Base-by-base conservation (phyloP, 1,140 invertebrate species). In the Epicauta chinensis region DNA sequence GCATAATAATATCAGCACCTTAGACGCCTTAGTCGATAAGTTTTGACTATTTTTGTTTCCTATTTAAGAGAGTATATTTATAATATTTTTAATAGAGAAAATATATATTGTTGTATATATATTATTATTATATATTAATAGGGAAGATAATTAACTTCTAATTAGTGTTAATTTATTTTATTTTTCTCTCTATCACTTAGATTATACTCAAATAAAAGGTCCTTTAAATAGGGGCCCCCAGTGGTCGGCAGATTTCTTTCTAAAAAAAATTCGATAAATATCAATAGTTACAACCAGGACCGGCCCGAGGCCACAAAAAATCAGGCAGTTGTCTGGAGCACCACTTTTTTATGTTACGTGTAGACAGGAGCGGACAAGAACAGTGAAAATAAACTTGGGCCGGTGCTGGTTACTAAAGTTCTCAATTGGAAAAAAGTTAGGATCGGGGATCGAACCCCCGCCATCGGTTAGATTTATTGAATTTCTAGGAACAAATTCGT, bases 1-100 rank as follows among this genome's bases (percentile, higher is more conserved):
- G 31, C 13, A 40, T 16, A 40, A 29, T 53, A 50, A n/a, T 62
- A 65, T 65, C 63, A 65, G 63, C 63, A 63, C 59, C 57, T 13
- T 64, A 62, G 59, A 59, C 62, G 57, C 58, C 58, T 61, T 61
- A 64, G 62, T 58, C 45, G 23, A 54, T 64, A 64, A 61, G 59
- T 60, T 64, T 54, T 56, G 41, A 65, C 55, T 64, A 66, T 47
- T 62, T 54, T 66, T 63, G 64, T 68, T 69, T 69, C 63, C 65
- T 67, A 68, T 57, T 63, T 67, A 62, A 70, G 63, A 70, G 66
- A 70, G 54, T 67, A 70, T 70, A 70, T 70, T 67, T 68, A 68
- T 68, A 53, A 70, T 67, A 70, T 68, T 67, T 70, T 69, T 70
- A 66, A 68, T 68, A 70, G 63, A 70, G 65, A 65, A 54, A 65